A percentile compares a stretch with the other conserved stretches of the same genome.
phyloP scores from a whole-genome alignment of 2,888 invertebrate species.

The Hofmannophila pseudospretella region DNA sequence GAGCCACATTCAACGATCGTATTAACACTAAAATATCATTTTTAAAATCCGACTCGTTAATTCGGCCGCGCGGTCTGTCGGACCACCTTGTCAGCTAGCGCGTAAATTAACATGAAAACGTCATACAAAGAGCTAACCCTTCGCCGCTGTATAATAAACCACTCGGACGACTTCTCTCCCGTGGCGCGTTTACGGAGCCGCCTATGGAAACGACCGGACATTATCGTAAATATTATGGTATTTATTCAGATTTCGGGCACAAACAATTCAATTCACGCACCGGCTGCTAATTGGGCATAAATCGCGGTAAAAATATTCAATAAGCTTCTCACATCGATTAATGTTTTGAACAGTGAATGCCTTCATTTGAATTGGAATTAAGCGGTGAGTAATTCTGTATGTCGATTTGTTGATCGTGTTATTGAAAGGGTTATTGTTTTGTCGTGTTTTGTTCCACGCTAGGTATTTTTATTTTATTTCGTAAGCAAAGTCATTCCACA shows the following conservation, averaged over 20 bases:
- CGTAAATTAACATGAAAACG: slow-evolving; percentile 67
- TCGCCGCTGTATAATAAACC: slow-evolving; percentile 61
- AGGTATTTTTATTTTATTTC: slow-evolving; percentile 9
- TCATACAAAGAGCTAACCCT: slow-evolving; percentile 71
- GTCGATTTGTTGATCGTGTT: slow-evolving; percentile 49
- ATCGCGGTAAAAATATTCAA: slow-evolving; percentile 72
- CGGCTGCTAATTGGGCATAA: slow-evolving; percentile 73
- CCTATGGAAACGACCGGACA: slow-evolving; percentile 64
- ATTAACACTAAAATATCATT: slow-evolving; percentile 72
- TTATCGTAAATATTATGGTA: slow-evolving; percentile 76
- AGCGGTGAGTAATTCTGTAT: slow-evolving; percentile 52
- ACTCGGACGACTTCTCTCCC: slow-evolving; percentile 36
- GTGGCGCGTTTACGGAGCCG: slow-evolving; percentile 49
- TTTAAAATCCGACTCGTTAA: slow-evolving; percentile 29
- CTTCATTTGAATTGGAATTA: slow-evolving; percentile 64
- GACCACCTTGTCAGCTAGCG: slow-evolving; percentile 67
- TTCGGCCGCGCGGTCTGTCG: slow-evolving; percentile 31
- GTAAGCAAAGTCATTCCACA: slow-evolving; percentile 17
- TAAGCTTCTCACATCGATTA: slow-evolving; percentile 70
- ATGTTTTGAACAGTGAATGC: slow-evolving; percentile 60
- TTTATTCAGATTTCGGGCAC: slow-evolving; percentile 72
- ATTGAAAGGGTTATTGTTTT: slow-evolving; percentile 39
- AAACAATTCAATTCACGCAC: slow-evolving; percentile 77
- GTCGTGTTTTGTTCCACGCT: slow-evolving; percentile 32
- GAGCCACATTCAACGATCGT: slow-evolving; percentile 43